Evolutionary conservation across 2,888 invertebrate species (phyloP).

Genomic region (Bembecia ichneumoniformis): DNA sequence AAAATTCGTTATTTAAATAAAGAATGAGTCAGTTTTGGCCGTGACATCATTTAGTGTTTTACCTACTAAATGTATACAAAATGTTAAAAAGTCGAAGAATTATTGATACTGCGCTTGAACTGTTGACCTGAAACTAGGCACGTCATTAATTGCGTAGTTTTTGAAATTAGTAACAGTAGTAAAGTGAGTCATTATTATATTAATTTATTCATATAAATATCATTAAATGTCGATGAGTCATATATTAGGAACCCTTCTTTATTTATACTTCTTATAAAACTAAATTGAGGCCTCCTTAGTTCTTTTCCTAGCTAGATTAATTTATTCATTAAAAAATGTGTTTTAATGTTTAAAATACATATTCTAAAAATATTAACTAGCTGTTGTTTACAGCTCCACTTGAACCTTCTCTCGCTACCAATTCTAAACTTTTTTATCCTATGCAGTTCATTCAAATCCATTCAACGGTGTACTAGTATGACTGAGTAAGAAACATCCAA

Average conservation of each 20-base stretch:
- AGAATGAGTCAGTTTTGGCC: constrained; percentile 44
- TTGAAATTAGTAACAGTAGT: constrained; percentile 23
- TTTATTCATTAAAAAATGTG: too few species aligned
- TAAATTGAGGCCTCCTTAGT: too few species aligned
- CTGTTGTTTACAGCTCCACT: too few species aligned
- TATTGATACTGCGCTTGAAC: constrained; percentile 63
- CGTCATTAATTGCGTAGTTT: constrained; percentile 35
- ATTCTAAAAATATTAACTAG: too few species aligned
- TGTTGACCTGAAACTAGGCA: constrained; percentile 54
- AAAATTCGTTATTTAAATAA: constrained; percentile 38
- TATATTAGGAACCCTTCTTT: not conserved
- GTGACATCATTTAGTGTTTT: constrained; percentile 67
- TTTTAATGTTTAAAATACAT: too few species aligned
- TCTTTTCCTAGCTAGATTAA: too few species aligned
- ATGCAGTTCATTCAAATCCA: too few species aligned
- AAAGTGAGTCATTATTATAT: constrained; percentile 36
- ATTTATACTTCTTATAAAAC: not conserved
- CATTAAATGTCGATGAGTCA: not conserved
- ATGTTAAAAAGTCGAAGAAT: constrained; percentile 56
- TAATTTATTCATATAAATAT: constrained; percentile 13
- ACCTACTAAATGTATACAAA: constrained; percentile 48
- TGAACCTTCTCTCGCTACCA: too few species aligned
- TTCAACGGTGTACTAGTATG: too few species aligned
- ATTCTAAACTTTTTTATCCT: too few species aligned
- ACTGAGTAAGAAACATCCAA: too few species aligned